Evolutionary conservation across 2,888 invertebrate genomes (phyloP).

Genomic region (Catonia carolina): DNA sequence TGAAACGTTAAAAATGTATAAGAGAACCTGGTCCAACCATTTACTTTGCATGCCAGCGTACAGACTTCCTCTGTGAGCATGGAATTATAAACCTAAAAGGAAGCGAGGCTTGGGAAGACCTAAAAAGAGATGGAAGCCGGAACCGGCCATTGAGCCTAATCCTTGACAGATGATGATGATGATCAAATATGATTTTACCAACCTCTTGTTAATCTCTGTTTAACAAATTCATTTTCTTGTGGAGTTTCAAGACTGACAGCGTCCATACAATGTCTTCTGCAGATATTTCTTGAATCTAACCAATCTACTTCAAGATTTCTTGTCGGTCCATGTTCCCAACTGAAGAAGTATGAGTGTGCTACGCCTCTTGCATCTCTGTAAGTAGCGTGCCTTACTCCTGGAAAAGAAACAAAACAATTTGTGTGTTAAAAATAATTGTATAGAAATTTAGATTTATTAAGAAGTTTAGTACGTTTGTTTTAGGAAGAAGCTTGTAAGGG

Average conservation of each 20-base stretch:
- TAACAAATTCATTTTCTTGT: conserved; percentile 84
- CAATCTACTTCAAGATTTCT: conserved; percentile 79
- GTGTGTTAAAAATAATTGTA: neutral
- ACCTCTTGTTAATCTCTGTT: conserved; percentile 76
- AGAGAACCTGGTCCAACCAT: too few species aligned
- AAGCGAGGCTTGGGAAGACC: too few species aligned
- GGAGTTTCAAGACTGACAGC: conserved; percentile 85
- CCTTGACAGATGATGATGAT: too few species aligned
- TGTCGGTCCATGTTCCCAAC: conserved; percentile 82
- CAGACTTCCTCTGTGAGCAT: too few species aligned
- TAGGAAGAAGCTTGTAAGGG: too few species aligned
- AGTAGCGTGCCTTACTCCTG: conserved; percentile 80
- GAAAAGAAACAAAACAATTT: conserved; percentile 24
- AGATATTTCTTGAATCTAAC: conserved; percentile 85
- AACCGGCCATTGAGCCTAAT: too few species aligned
- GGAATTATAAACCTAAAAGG: too few species aligned
- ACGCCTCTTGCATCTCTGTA: conserved; percentile 84
- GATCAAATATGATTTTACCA: too few species aligned
- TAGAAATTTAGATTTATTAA: neutral
- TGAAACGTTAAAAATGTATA: too few species aligned
- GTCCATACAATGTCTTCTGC: conserved; percentile 89
- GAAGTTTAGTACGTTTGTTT: too few species aligned
- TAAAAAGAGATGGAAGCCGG: too few species aligned
- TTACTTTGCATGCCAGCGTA: too few species aligned
- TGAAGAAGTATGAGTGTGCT: conserved; percentile 88